Evolutionary conservation across 2,888 invertebrate species (phyloP).

Genomic region (Mimumesa dahlbomi): DNA sequence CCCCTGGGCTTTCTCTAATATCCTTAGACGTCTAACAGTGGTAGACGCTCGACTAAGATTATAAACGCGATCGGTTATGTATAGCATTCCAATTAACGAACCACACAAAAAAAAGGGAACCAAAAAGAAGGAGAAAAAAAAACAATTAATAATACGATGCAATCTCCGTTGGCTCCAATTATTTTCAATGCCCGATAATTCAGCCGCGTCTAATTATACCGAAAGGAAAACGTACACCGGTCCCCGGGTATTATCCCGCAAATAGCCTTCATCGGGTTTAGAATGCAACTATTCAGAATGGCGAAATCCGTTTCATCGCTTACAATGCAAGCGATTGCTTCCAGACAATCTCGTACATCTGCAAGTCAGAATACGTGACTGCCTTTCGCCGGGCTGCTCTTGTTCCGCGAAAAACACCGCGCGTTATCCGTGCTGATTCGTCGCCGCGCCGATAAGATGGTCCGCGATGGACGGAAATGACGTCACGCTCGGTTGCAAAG

Average conservation of each 20-base stretch:
- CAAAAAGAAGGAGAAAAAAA: too few relatives aligned
- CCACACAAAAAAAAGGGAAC: too few relatives aligned
- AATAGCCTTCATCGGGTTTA: conserved; percentile 8
- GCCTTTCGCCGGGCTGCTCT: conserved; percentile 11
- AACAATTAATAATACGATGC: too few relatives aligned
- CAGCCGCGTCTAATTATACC: too few relatives aligned
- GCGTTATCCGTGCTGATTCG: conserved; percentile 20
- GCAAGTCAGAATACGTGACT: conserved; percentile 50
- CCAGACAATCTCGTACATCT: conserved; percentile 40
- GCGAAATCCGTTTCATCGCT: conserved; percentile 33
- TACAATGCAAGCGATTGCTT: conserved; percentile 35
- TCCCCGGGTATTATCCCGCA: conserved; percentile 12
- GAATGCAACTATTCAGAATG: conserved; percentile 5
- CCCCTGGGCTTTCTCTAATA: too few relatives aligned
- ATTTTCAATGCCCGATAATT: too few relatives aligned
- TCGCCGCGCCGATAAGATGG: conserved; percentile 30
- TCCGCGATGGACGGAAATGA: conserved; percentile 33
- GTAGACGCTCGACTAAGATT: too few relatives aligned
- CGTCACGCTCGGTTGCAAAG: conserved; percentile 16
- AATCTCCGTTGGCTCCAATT: too few relatives aligned
- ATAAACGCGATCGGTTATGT: too few relatives aligned
- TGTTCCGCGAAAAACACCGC: conserved; percentile 1
- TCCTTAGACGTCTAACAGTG: too few relatives aligned
- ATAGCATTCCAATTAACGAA: too few relatives aligned
- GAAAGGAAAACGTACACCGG: too few relatives aligned